Evolutionary conservation across 2,888 invertebrate genomes (phyloP).

Genomic region (Deilephila porcellus): DNA sequence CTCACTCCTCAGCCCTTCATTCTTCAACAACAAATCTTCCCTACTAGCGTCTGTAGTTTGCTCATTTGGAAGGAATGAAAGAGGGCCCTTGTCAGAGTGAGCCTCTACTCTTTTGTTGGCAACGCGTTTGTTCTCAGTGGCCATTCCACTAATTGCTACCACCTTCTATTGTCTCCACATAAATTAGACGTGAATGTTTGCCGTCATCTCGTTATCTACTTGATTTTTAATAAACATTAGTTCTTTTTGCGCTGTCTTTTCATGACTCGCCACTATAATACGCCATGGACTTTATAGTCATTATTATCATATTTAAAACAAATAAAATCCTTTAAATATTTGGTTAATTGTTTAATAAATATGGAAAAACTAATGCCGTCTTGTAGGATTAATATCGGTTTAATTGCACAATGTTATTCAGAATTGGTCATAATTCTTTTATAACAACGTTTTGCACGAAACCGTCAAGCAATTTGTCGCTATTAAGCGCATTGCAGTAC

Average conservation of each 20-base stretch:
- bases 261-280: background rate
- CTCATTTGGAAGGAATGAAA: constrained; percentile 84
- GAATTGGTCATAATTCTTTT: background rate
- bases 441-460: background rate
- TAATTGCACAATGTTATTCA: background rate
- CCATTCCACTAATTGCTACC: constrained; percentile 84
- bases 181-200: constrained; percentile 77
- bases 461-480: background rate
- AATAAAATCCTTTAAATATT: too few species aligned
- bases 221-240: constrained; percentile 51
- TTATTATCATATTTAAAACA: too few species aligned
- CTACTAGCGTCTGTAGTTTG: constrained; percentile 77
- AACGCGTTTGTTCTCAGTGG: constrained; percentile 80
- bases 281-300: too few species aligned
- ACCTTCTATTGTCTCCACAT: constrained; percentile 75
- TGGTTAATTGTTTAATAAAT: background rate
- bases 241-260: constrained; percentile 6
- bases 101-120: constrained; percentile 76
- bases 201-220: constrained; percentile 60
- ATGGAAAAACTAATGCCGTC: background rate
- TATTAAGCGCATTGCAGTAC: constrained; percentile 20
- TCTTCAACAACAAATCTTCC: constrained; percentile 79
- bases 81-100: constrained; percentile 69
- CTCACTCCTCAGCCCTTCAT: constrained; percentile 74
- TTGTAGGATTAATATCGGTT: background rate